Percentiles rank a stretch among this genome's conserved stretches.
phyloP scores from a whole-genome alignment of 2,888 invertebrate species.

The Nipponacmea schrenckii region DNA sequence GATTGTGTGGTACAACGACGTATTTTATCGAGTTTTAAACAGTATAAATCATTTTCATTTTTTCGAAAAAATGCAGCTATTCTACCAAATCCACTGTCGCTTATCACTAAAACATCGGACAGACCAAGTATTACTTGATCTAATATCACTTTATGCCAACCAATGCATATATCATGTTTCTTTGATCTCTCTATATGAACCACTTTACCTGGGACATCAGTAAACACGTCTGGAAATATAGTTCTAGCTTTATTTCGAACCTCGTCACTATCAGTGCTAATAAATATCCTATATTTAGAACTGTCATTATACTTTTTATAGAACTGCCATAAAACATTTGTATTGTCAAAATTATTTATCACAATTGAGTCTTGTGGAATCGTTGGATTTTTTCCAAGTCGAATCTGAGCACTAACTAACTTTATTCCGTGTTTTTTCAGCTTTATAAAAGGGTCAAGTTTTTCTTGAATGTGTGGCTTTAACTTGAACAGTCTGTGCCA shows the following conservation, averaged over 20 bases:
- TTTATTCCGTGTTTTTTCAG: conserved; percentile 18
- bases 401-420: conserved; percentile 37
- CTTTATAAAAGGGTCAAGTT: not conserved
- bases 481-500: conserved; percentile 16
- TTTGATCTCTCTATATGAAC: conserved; percentile 34
- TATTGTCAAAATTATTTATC: conserved; percentile 31
- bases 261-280: conserved; percentile 37
- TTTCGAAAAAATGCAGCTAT: conserved; percentile 28
- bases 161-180: conserved; percentile 24
- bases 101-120: conserved; percentile 30
- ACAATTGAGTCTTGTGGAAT: conserved; percentile 36
- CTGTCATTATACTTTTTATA: conserved; percentile 31
- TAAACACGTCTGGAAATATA: conserved; percentile 26
- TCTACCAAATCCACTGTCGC: conserved; percentile 28
- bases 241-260: conserved; percentile 30
- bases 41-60: conserved; percentile 19
- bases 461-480: not conserved
- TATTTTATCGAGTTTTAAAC: conserved; percentile 16
- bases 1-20: conserved; percentile 5
- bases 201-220: conserved; percentile 36
- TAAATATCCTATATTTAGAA: conserved; percentile 32
- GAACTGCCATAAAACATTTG: conserved; percentile 36
- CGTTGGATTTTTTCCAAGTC: conserved; percentile 38
- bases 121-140: conserved; percentile 25
- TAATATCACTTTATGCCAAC: conserved; percentile 25